Percentiles rank a stretch among this genome's conserved stretches.
Evolutionary conservation across 2,888 invertebrate genomes (phyloP).

Genomic region (Xestia sexstrigata): DNA sequence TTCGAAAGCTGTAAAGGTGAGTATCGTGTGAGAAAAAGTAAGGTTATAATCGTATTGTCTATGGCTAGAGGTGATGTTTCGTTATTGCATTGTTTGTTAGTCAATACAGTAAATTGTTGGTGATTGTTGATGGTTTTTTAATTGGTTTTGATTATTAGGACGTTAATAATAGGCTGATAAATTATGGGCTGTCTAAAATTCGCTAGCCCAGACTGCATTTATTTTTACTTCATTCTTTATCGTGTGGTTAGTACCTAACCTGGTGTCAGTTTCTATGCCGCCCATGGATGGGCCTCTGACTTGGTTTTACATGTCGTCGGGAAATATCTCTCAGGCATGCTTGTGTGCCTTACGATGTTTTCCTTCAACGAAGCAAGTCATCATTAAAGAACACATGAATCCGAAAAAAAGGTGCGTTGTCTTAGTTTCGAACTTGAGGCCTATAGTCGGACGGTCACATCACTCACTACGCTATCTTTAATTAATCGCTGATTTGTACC

Average conservation of each 20-base stretch:
- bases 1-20: rapidly evolving
- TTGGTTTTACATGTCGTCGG: too few species aligned
- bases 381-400: too few species aligned
- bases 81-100: conserved; percentile 45
- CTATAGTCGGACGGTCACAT: too few species aligned
- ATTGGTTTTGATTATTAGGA: not conserved
- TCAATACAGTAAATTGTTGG: conserved; percentile 19
- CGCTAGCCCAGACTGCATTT: not conserved
- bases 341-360: too few species aligned
- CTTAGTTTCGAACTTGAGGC: too few species aligned
- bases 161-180: not conserved
- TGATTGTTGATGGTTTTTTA: conserved; percentile 28
- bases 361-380: too few species aligned
- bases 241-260: too few species aligned
- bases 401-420: too few species aligned
- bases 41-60: conserved; percentile 42
- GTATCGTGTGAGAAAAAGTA: not conserved
- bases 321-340: too few species aligned
- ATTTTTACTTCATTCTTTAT: not conserved
- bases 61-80: conserved; percentile 21
- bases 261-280: too few species aligned
- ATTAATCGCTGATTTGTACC: not conserved
- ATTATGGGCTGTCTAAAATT: not conserved
- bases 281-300: too few species aligned
- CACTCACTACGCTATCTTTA: too few species aligned